phyloP scores from a whole-genome alignment of 1,140 invertebrate genomes.

The Ruditapes philippinarum region DNA sequence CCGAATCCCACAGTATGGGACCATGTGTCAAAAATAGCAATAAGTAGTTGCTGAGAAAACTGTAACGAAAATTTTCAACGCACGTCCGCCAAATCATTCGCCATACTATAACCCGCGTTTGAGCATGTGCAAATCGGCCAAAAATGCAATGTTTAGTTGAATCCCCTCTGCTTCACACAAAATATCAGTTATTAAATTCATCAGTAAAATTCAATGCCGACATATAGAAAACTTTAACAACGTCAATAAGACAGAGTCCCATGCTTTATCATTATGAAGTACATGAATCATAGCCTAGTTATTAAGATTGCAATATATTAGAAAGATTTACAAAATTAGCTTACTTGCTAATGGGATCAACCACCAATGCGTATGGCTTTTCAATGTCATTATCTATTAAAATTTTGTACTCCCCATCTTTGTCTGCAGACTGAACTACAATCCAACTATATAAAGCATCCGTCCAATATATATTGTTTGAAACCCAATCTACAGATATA shows the following conservation, averaged over 20 bases:
- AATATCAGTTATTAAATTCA: too few relatives aligned
- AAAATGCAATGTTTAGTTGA: too few relatives aligned
- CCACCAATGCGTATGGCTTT: not conserved
- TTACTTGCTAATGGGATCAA: conserved; percentile 28
- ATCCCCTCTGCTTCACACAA: too few relatives aligned
- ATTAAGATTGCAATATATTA: not conserved
- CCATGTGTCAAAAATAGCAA: too few relatives aligned
- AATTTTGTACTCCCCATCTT: not conserved
- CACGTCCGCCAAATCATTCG: too few relatives aligned
- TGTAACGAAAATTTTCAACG: too few relatives aligned
- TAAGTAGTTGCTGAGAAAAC: too few relatives aligned
- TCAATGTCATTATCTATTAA: not conserved
- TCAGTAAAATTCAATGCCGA: not conserved
- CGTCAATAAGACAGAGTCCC: not conserved
- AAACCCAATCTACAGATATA: conserved; percentile 34
- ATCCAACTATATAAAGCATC: conserved; percentile 43
- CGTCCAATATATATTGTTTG: conserved; percentile 54
- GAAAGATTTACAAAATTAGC: too few relatives aligned
- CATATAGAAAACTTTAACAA: not conserved
- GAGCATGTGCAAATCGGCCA: too few relatives aligned
- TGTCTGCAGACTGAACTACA: not conserved
- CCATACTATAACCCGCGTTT: too few relatives aligned
- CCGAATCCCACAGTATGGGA: too few relatives aligned
- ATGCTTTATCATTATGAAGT: not conserved
- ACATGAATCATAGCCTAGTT: not conserved